These are phyloP conservation scores for Ariolimax columbianus DNA, from an alignment of 2,888 invertebrate species.

Conservation along the genomic window DNA sequence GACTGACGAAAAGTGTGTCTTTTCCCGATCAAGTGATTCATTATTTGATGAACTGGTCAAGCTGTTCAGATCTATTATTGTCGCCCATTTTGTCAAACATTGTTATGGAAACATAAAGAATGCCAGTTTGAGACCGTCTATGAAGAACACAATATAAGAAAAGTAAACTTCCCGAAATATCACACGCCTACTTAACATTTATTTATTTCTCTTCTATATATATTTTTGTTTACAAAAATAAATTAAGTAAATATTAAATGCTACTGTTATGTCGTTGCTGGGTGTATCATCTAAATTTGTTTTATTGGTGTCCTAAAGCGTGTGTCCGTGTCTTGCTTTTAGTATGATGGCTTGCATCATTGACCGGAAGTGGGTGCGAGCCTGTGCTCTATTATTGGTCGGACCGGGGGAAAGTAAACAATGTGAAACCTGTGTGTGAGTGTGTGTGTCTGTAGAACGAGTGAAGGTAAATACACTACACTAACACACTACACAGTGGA, in stretches of 20 bases:
- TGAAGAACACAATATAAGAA: neutral
- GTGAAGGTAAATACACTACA: too few species aligned
- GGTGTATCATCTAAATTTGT: neutral
- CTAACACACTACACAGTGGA: too few species aligned
- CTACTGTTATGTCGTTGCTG: neutral
- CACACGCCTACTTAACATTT: neutral
- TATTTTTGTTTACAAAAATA: neutral
- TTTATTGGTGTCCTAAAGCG: neutral
- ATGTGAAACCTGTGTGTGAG: too few species aligned
- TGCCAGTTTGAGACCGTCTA: neutral
- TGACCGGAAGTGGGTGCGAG: neutral
- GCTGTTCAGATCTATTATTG: neutral
- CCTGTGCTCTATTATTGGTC: neutral
- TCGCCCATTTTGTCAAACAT: neutral
- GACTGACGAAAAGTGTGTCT: neutral
- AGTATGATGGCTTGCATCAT: neutral
- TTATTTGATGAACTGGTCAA: neutral
- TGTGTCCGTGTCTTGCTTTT: too few species aligned
- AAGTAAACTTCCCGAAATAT: neutral
- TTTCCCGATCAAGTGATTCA: neutral
- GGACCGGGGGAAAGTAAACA: neutral
- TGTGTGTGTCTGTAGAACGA: too few species aligned
- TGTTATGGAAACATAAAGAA: neutral
- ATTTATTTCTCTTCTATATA: neutral
- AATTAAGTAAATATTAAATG: neutral